A percentile compares a stretch with the other conserved stretches of the same genome.
phyloP scores from a whole-genome alignment of 2,888 invertebrate species.

The Deilephila porcellus region DNA sequence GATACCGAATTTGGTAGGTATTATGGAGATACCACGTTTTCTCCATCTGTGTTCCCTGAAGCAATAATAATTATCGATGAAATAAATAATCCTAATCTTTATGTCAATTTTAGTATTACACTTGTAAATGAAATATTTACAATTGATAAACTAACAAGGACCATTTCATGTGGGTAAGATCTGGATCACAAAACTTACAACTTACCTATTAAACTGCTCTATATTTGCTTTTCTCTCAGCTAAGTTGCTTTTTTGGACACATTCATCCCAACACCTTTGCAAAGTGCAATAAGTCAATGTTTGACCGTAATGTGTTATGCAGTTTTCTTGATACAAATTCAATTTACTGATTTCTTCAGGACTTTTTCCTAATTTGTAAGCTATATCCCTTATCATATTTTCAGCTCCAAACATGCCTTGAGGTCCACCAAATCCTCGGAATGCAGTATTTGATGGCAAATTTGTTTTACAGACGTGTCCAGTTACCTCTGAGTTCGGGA shows the following conservation, averaged over 20 bases:
- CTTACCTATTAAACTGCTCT: constrained; percentile 89
- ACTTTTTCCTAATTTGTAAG: constrained; percentile 87
- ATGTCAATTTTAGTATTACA: not conserved
- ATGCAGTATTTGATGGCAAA: constrained; percentile 96
- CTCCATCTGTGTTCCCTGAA: constrained; percentile 90
- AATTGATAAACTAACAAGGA: not conserved
- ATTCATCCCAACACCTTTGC: constrained; percentile 91
- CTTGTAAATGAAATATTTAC: not conserved
- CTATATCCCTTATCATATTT: constrained; percentile 90
- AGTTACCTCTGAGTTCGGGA: constrained; percentile 89
- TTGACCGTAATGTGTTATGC: constrained; percentile 91
- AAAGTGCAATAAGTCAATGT: constrained; percentile 89
- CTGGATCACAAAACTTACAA: not conserved
- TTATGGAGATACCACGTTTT: constrained; percentile 92
- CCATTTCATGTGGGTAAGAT: too few relatives aligned
- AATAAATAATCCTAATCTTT: not conserved
- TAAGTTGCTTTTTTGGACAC: constrained; percentile 87
- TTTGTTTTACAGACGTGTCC: constrained; percentile 94
- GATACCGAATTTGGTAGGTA: constrained; percentile 94
- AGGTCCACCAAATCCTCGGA: constrained; percentile 96
- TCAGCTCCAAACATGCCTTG: constrained; percentile 96
- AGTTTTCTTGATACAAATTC: constrained; percentile 93
- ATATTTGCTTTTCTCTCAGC: constrained; percentile 83
- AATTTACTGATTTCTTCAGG: constrained; percentile 86
- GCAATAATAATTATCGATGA: constrained; percentile 44